phyloP scores from a whole-genome alignment of 1,140 invertebrate species.

The Calliopsis andreniformis region DNA sequence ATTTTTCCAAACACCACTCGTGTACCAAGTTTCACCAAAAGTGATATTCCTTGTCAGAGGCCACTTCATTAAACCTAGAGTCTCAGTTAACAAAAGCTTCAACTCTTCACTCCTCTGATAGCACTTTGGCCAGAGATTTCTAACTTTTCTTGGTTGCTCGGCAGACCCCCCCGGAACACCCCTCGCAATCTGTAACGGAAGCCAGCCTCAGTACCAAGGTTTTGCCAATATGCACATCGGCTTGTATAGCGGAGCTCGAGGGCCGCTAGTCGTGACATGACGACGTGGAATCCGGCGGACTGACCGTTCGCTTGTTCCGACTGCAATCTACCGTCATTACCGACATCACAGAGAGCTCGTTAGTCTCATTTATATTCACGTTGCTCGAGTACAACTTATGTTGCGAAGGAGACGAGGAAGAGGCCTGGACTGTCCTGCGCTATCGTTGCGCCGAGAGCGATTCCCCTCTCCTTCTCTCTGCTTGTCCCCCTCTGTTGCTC shows the following conservation, averaged over 20 bases:
- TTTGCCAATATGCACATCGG: slow-evolving; percentile 20
- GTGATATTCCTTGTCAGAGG: too few species aligned
- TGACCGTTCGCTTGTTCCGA: slow-evolving; percentile 54
- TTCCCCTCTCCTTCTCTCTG: slow-evolving; percentile 15
- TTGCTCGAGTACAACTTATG: slow-evolving; percentile 58
- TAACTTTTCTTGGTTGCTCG: too few species aligned
- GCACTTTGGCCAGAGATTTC: too few species aligned
- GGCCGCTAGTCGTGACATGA: slow-evolving; percentile 53
- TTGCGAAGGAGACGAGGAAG: slow-evolving; percentile 60
- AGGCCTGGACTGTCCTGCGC: slow-evolving; percentile 38
- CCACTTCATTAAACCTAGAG: too few species aligned
- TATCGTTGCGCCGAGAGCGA: slow-evolving; percentile 38
- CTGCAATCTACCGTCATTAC: slow-evolving; percentile 81
- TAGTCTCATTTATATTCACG: slow-evolving; percentile 81
- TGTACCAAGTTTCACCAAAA: too few species aligned
- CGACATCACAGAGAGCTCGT: slow-evolving; percentile 79
- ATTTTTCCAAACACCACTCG: too few species aligned
- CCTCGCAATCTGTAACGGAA: background rate
- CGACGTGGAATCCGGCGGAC: slow-evolving; percentile 49
- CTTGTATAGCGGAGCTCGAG: background rate
- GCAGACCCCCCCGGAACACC: too few species aligned
- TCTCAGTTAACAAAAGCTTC: too few species aligned
- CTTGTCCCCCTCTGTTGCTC: too few species aligned
- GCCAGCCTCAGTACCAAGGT: background rate
- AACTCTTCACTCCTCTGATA: too few species aligned